Evolutionary conservation across 2,113 vertebrate species (phyloP).

Genomic region (Micronycteris hirsuta): DNA sequence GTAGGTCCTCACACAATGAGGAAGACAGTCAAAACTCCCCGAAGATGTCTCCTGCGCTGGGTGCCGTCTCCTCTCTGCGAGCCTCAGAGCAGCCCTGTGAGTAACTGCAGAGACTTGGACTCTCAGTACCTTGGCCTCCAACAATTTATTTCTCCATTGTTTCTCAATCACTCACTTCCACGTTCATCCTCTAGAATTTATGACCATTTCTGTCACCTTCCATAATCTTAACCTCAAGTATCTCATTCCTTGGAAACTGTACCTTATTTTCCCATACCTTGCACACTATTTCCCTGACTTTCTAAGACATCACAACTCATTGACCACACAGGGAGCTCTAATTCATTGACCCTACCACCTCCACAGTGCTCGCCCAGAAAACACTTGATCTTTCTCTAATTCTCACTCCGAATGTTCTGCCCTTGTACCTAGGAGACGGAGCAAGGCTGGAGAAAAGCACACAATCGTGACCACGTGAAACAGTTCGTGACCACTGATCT

Average conservation of each 20-base stretch:
- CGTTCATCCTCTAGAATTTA: not conserved
- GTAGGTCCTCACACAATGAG: not conserved
- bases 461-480: not conserved
- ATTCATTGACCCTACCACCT: not conserved
- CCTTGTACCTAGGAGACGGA: not conserved
- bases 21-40: not conserved
- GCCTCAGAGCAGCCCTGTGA: too few species aligned
- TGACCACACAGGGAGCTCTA: not conserved
- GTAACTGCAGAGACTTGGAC: not conserved
- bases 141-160: not conserved
- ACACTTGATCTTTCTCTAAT: not conserved
- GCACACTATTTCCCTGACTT: not conserved
- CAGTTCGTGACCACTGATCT: not conserved
- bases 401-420: not conserved
- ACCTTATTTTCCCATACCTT: not conserved
- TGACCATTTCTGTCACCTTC: not conserved
- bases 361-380: not conserved
- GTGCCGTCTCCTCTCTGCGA: not conserved
- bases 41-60: not conserved
- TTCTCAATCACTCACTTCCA: not conserved
- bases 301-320: not conserved
- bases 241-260: not conserved
- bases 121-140: not conserved
- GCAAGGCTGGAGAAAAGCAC: not conserved
- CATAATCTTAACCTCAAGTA: not conserved